A percentile compares a stretch with the other conserved stretches of the same genome.
Conservation (phyloP, 2,113 vertebrate genomes). For the Podilymbus podiceps region DNA sequence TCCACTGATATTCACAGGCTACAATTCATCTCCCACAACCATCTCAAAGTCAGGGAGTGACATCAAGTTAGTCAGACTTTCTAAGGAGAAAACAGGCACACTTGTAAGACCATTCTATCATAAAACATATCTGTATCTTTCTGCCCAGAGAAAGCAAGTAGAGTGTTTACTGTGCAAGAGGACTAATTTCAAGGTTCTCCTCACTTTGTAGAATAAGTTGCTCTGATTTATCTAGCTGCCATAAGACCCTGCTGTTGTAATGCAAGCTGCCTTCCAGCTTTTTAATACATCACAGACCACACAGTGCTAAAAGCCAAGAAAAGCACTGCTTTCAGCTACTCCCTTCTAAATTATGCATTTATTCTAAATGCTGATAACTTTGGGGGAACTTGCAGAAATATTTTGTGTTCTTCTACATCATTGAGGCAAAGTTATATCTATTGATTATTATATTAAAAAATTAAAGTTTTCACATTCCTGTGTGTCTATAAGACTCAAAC, state of each 20-base stretch:
- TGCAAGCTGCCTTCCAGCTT: neutral
- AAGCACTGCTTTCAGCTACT: neutral
- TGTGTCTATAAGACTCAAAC: neutral
- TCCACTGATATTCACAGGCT: neutral
- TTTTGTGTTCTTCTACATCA: neutral
- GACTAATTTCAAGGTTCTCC: constrained; percentile 14
- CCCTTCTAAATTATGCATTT: neutral
- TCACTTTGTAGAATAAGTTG: neutral
- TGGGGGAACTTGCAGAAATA: neutral
- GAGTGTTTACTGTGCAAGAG: neutral
- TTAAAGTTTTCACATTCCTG: neutral
- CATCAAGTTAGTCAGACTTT: neutral
- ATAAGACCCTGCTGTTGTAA: neutral
- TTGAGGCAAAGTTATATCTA: neutral
- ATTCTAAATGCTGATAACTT: neutral
- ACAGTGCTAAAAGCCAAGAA: neutral
- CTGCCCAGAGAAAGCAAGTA: neutral
- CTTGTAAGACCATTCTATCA: neutral
- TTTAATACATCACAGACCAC: neutral
- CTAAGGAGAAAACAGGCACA: neutral
- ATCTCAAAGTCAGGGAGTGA: neutral
- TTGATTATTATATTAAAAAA: neutral
- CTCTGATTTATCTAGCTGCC: neutral
- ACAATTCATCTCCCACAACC: neutral
- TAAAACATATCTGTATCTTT: neutral